Evolutionary conservation across 1,140 invertebrate species (phyloP).

Genomic region (Paramacrobiotus metropolitanus): DNA sequence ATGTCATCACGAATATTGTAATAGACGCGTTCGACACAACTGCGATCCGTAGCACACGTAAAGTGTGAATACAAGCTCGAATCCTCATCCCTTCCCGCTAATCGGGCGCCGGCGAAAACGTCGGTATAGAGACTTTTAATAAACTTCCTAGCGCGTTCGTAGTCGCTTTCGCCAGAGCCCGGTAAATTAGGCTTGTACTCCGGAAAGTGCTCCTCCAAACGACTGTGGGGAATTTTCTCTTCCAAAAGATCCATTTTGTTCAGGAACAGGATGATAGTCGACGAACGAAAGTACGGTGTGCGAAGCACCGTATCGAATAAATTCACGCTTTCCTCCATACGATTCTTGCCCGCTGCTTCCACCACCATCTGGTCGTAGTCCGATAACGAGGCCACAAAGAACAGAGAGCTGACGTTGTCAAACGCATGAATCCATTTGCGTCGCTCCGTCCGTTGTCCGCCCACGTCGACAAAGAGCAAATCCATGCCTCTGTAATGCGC

Average conservation of each 20-base stretch:
- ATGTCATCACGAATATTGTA: no score
- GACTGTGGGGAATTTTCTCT: slow-evolving; percentile 19
- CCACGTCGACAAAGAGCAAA: slow-evolving; percentile 95
- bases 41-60: no score
- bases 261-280: slow-evolving; percentile 21
- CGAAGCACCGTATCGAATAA: slow-evolving; percentile 99
- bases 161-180: no score
- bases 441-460: slow-evolving; percentile 90
- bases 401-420: slow-evolving; percentile 98
- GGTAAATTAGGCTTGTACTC: no score
- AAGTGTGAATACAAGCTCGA: no score
- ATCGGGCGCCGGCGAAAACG: no score
- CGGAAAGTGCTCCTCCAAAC: slow-evolving; percentile 21
- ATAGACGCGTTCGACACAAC: no score
- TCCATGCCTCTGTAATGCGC: no score
- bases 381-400: slow-evolving; percentile 95
- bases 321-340: slow-evolving; percentile 86
- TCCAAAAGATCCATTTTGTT: slow-evolving; percentile 21
- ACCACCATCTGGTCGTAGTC: slow-evolving; percentile 98
- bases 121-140: no score
- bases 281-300: slow-evolving; percentile 43
- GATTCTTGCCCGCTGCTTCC: slow-evolving; percentile 93
- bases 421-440: slow-evolving; percentile 99
- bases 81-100: no score
- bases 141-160: no score